A percentile compares a stretch with the other conserved stretches of the same genome.
These are phyloP conservation scores for Butastur rufipennis DNA, from an alignment of 2,113 vertebrate species.

Conservation along the genomic window DNA sequence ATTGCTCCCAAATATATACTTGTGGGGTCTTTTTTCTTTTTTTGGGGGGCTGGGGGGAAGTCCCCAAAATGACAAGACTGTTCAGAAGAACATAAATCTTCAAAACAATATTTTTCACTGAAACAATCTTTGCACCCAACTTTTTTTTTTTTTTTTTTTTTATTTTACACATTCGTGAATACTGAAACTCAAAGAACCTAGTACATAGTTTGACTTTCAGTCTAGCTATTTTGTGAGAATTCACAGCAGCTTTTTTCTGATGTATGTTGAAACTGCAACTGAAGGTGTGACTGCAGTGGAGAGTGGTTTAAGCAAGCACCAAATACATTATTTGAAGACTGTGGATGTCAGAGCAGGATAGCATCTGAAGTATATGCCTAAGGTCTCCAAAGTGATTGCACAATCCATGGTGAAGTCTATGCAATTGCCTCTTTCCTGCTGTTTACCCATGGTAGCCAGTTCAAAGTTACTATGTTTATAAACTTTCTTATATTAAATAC, in stretches of 20 bases:
- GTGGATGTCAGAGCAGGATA: background rate
- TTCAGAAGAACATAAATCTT: background rate
- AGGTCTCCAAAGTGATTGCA: background rate
- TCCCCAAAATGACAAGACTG: background rate
- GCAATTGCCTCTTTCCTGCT: background rate
- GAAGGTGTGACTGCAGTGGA: background rate
- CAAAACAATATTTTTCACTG: background rate
- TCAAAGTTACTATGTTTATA: background rate
- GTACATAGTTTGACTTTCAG: background rate
- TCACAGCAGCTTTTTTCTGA: background rate
- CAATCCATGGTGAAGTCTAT: background rate
- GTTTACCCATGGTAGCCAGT: background rate
- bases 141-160: background rate
- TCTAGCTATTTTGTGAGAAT: background rate
- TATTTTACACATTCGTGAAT: background rate
- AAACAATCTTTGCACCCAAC: background rate
- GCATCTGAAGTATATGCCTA: background rate
- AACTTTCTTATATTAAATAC: background rate
- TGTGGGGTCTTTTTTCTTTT: no score
- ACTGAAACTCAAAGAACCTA: background rate
- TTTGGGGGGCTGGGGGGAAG: no score
- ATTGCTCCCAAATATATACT: background rate
- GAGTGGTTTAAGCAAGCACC: background rate
- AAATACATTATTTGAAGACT: background rate
- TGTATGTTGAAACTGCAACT: background rate